phyloP scores from a whole-genome alignment of 2,888 invertebrate genomes.

The Luffia ferchaultella region DNA sequence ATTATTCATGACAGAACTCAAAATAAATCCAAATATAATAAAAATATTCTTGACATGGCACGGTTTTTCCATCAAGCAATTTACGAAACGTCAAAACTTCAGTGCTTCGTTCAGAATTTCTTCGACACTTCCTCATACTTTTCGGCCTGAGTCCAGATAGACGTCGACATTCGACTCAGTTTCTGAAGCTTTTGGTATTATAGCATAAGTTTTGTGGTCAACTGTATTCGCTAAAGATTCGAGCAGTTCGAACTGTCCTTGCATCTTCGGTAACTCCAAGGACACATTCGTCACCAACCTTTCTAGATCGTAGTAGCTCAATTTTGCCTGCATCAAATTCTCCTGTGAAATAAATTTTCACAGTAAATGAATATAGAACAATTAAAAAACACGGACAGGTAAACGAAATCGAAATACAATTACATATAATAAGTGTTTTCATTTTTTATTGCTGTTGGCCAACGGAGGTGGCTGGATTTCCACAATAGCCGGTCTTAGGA shows the following conservation, averaged over 20 bases:
- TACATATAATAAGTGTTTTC: too few species aligned
- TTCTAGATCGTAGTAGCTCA: slow-evolving; percentile 36
- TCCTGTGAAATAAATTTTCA: slow-evolving; percentile 22
- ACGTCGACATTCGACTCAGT: neutral
- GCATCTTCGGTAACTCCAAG: slow-evolving; percentile 39
- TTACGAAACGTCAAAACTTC: neutral
- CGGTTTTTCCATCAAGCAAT: neutral
- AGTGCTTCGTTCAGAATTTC: neutral
- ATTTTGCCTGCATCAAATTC: slow-evolving; percentile 31
- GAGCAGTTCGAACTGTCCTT: slow-evolving; percentile 41
- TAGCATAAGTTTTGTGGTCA: too few species aligned
- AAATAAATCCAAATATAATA: too few species aligned
- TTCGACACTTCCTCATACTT: neutral
- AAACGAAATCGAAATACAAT: too few species aligned
- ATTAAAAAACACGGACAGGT: too few species aligned
- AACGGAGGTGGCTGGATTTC: too few species aligned
- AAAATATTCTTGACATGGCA: too few species aligned
- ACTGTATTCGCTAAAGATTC: slow-evolving; percentile 30
- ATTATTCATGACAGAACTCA: too few species aligned
- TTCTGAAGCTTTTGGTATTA: too few species aligned
- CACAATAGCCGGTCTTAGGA: too few species aligned
- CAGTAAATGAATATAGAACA: neutral
- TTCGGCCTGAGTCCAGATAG: neutral
- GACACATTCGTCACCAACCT: slow-evolving; percentile 30
- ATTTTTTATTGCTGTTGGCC: too few species aligned